phyloP scores from a whole-genome alignment of 2,888 invertebrate genomes.

The Zonitis immaculata region DNA sequence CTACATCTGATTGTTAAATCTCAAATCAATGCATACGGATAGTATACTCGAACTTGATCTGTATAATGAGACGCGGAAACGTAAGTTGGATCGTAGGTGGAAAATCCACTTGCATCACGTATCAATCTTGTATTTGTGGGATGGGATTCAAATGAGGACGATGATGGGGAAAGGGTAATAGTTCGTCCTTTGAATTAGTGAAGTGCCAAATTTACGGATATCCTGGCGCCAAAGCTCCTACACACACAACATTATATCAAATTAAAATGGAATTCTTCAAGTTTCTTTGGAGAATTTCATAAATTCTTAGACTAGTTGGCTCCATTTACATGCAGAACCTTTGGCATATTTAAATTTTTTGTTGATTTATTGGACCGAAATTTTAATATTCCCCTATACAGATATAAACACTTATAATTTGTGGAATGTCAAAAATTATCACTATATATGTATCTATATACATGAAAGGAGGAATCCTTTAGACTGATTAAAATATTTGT shows the following conservation, averaged over 20 bases:
- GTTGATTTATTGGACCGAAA: constrained; percentile 4
- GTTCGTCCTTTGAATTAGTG: background rate
- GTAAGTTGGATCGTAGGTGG: no score
- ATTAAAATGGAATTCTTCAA: constrained; percentile 12
- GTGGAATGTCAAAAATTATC: background rate
- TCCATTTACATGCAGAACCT: constrained; percentile 1
- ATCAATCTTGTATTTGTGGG: no score
- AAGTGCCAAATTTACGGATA: constrained; percentile 3
- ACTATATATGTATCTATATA: no score
- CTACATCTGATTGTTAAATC: no score
- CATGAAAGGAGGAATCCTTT: background rate
- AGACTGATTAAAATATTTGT: background rate
- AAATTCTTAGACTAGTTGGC: constrained; percentile 12
- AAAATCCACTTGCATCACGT: no score
- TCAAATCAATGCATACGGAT: no score
- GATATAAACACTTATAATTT: no score
- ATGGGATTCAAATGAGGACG: no score
- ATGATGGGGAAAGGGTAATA: no score
- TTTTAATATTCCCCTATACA: background rate
- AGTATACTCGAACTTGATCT: no score
- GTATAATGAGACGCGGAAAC: no score
- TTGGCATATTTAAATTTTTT: background rate
- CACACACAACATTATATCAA: constrained; percentile 6
- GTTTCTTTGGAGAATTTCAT: constrained; percentile 10
- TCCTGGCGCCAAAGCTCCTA: constrained; percentile 13